Evolutionary conservation across 2,113 vertebrate species (phyloP).

Genomic region (Macroglossus sobrinus): DNA sequence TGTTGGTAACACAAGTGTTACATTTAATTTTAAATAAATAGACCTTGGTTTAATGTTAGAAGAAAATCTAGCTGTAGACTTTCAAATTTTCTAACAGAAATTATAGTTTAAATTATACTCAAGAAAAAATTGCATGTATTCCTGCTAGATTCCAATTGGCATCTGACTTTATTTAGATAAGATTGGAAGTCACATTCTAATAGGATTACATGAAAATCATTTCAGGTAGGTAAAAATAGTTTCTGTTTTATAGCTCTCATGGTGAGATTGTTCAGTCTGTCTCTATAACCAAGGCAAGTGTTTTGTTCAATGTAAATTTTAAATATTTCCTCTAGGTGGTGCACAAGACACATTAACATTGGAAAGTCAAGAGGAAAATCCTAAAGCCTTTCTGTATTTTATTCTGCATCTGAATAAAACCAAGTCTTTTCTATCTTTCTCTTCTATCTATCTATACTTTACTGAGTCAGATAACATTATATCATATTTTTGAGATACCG

Average conservation of each 20-base stretch:
- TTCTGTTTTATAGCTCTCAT: not conserved
- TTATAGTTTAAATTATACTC: not conserved
- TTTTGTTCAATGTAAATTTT: conserved; percentile 21
- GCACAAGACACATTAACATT: conserved; percentile 16
- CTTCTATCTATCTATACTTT: not conserved
- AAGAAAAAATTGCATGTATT: conserved; percentile 29
- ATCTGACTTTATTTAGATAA: not conserved
- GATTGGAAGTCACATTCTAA: not conserved
- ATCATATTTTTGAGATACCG: not conserved
- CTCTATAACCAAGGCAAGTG: not conserved
- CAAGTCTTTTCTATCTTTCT: conserved; percentile 9
- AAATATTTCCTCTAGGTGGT: conserved; percentile 61
- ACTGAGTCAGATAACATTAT: not conserved
- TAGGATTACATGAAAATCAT: not conserved
- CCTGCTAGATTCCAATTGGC: not conserved
- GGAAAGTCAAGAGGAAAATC: not conserved
- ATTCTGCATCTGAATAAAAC: conserved; percentile 24
- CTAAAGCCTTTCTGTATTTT: not conserved
- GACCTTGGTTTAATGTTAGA: not conserved
- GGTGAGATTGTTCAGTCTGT: not conserved
- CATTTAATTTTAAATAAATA: conserved; percentile 18
- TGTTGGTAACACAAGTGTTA: not conserved
- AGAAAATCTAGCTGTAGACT: not conserved
- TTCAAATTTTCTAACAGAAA: not conserved
- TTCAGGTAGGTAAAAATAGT: not conserved